Evolutionary conservation across 2,888 invertebrate species (phyloP), one percentile per base, ranked within the genome.

Genomic region (Notodonta dromedarius): DNA sequence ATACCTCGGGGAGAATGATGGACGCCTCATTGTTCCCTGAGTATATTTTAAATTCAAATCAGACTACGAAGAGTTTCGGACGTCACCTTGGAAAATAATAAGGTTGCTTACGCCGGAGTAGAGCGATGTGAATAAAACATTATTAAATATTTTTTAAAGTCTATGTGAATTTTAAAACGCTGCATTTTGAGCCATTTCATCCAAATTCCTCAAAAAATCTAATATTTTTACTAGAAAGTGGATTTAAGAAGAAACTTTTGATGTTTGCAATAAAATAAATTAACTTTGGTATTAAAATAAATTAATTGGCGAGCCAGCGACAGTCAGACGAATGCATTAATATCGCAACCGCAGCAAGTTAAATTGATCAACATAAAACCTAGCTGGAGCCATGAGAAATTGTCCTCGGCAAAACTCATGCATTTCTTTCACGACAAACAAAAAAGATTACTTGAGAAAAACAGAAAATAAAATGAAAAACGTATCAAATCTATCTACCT

Each of bases 31-130:
- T 86, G 85, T 86, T 84, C 77, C 71, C 72, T 60, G 71, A 78
- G 82, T 81, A 75, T 79, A 85, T 86, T 86, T 86, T 83, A 85
- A 86, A 85, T 87, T 86, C 84, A 85, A 87, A 86, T 85, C 80
- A 83, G 83, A 82, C 74, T 40, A 71, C 71, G 76, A 74, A 78
- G 77, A 78, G 76, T 77, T 82, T 78, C 75, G 75, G 77, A 68
- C 73, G 72, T 64, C 74, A 81, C 82, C 77, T 81, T 75, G 73
- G 60, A 76, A 74, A 76, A 81, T 82, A 82, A 80, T 77, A 70
- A 59, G 66, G 70, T 70, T 71, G 62, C 61, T 68, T 62, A 60
- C 59, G 63, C 16, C 56, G 54, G 40, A 60, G 61, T 65, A 66
- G 70, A 72, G 66, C 50, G 57, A 59, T 54, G 58, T 57, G 5